A percentile compares a stretch with the other conserved stretches of the same genome.
Evolutionary conservation across 2,888 invertebrate genomes (phyloP).

Genomic region (Cantharis nigra): DNA sequence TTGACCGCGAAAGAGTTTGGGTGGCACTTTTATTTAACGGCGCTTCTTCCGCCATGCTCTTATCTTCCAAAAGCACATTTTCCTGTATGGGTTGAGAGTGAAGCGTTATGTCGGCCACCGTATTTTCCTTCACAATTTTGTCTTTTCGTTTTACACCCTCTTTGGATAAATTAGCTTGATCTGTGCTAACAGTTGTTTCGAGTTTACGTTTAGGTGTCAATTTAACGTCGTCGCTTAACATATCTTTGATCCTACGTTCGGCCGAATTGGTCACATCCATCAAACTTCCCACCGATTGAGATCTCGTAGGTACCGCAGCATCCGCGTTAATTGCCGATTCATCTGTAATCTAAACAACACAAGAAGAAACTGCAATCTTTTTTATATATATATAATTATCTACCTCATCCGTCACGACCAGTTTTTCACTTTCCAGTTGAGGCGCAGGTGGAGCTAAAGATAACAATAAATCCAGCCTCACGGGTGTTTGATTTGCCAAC

Average conservation of each 20-base stretch:
- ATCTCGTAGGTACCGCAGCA: constrained; percentile 54
- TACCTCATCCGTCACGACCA: constrained; percentile 67
- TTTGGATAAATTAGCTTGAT: constrained; percentile 57
- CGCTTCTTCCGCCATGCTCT: constrained; percentile 43
- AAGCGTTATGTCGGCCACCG: constrained; percentile 52
- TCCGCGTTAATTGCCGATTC: constrained; percentile 49
- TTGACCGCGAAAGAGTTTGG: constrained; percentile 48
- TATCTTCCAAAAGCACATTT: constrained; percentile 43
- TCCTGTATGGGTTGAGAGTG: constrained; percentile 43
- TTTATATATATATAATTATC: neutral
- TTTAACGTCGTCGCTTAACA: constrained; percentile 63
- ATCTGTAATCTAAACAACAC: constrained; percentile 38
- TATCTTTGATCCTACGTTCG: constrained; percentile 73
- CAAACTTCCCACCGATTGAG: constrained; percentile 73
- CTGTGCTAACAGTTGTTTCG: constrained; percentile 76
- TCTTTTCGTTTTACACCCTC: constrained; percentile 64
- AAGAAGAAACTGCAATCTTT: neutral
- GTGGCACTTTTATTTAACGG: constrained; percentile 49
- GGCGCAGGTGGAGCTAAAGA: constrained; percentile 84
- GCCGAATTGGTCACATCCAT: constrained; percentile 76
- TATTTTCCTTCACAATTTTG: constrained; percentile 59
- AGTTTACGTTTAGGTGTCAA: constrained; percentile 75
- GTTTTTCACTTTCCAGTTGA: constrained; percentile 71
- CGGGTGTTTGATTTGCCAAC: constrained; percentile 88
- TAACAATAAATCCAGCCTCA: constrained; percentile 82